Evolutionary conservation across 2,888 invertebrate genomes (phyloP), one percentile per base, ranked within the genome.

Genomic region (Aelia acuminata): DNA sequence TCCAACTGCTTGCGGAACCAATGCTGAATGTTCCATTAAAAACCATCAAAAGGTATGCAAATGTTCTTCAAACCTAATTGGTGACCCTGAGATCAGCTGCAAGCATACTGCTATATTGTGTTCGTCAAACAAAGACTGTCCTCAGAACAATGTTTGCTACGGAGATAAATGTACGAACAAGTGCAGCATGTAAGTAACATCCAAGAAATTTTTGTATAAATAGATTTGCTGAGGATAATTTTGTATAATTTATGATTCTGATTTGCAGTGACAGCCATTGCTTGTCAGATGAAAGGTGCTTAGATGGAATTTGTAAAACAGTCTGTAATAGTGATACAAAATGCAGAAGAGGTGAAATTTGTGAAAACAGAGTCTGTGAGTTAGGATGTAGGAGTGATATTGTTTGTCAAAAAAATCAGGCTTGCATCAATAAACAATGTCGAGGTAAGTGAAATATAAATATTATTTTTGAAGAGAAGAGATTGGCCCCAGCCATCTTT

Each of bases 311-410:
- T 87, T 98, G 98, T 91, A 95, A 96, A 92, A 94, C 96, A 3
- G 95, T 98, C 49, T 98, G 98, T 91, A 98, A 97, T 91, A 96
- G 95, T 87, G 97, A 98, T 92, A 94, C 95, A 22, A 95, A 96
- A 89, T 98, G 98, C 91, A 94, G 94, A 35, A 93, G 94, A 22
- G 95, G 96, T 90, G 96, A 97, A 92, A 97, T 98, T 91, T 98
- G 98, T 91, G 96, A 96, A 92, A 96, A 96, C 91, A 94, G 97
- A 91, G 94, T 97, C 90, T 98, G 98, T 92, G 95, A 96, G 91
- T 94, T 95, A 91, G 98, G 98, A 84, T 98, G 98, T 91, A 94
- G 97, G 89, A 96, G 95, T 91, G 97, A 98, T 92, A 95, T 95
- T 84, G 94, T 95, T 22, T 98, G 98, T 92, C 94, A 95, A 15